Percentiles rank a stretch among this genome's conserved stretches.
Evolutionary conservation across 2,113 vertebrate genomes (phyloP).

Genomic region (Fregata magnificens): DNA sequence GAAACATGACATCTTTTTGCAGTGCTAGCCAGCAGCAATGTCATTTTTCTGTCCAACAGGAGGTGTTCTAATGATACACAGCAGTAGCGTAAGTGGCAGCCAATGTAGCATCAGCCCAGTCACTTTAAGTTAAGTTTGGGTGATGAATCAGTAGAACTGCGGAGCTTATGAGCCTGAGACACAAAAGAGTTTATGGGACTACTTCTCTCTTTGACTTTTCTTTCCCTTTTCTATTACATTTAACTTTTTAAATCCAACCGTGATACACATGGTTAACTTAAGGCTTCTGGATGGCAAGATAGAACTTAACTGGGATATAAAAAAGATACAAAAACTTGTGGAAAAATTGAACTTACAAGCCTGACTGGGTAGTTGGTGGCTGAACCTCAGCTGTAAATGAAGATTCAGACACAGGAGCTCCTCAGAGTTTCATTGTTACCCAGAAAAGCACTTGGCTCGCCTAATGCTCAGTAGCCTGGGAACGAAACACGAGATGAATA

Average conservation of each 20-base stretch:
- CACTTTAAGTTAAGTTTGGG: conserved; percentile 46
- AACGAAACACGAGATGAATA: background rate
- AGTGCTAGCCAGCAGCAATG: background rate
- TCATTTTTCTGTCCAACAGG: background rate
- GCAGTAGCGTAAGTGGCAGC: background rate
- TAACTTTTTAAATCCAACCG: background rate
- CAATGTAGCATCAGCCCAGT: background rate
- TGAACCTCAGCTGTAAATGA: background rate
- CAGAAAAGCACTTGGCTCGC: background rate
- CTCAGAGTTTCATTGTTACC: background rate
- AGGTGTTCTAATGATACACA: conserved; percentile 25
- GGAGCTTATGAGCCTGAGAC: background rate
- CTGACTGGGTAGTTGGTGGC: background rate
- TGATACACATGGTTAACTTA: background rate
- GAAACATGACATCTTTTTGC: background rate
- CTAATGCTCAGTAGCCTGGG: background rate
- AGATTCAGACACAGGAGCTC: background rate
- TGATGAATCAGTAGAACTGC: background rate
- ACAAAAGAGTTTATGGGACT: background rate
- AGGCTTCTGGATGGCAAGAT: background rate
- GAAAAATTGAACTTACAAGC: background rate
- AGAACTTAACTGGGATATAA: background rate
- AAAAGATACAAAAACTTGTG: background rate
- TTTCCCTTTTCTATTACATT: background rate
- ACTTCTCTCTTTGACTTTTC: background rate